A percentile compares a stretch with the other conserved stretches of the same genome.
Evolutionary conservation across 2,888 invertebrate species (phyloP).

Genomic region (Trichacis sp.): DNA sequence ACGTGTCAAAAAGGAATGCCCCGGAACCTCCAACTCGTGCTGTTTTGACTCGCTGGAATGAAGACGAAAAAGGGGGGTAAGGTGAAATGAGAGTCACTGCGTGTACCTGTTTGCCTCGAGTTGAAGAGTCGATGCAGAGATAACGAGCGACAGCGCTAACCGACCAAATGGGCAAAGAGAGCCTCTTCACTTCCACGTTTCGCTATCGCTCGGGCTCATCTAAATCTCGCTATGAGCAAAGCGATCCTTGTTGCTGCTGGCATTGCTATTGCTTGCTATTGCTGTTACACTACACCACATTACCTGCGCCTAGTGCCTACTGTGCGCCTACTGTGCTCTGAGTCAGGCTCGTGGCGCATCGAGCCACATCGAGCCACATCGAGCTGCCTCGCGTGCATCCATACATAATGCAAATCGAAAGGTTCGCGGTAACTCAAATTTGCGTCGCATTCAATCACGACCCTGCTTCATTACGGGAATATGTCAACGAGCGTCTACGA

Average conservation of each 20-base stretch:
- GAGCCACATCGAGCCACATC: no score
- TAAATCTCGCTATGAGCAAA: conserved; percentile 38
- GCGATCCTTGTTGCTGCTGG: conserved; percentile 28
- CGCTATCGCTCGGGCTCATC: conserved; percentile 41
- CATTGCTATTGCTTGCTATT: conserved; percentile 15
- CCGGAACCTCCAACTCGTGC: no score
- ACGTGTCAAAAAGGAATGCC: no score
- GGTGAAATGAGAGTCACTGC: conserved; percentile 29
- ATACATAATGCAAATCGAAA: conserved; percentile 22
- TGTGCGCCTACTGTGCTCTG: no score
- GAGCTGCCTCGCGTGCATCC: conserved; percentile 16
- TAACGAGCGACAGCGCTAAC: conserved; percentile 37
- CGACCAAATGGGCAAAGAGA: conserved; percentile 25
- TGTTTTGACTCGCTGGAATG: no score
- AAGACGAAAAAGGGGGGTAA: conserved; percentile 10
- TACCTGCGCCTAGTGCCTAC: conserved; percentile 9
- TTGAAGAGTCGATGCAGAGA: conserved; percentile 41
- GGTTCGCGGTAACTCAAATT: conserved; percentile 33
- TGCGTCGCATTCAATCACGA: conserved; percentile 29
- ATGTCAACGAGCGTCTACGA: conserved; percentile 19
- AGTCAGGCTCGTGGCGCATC: no score
- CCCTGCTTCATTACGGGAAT: conserved; percentile 30
- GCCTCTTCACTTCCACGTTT: conserved; percentile 31
- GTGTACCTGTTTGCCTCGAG: conserved; percentile 41
- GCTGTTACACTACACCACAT: conserved; percentile 25